Conservation (phyloP, 2,797 vertebrate species). For the Lithobates pipiens region DNA sequence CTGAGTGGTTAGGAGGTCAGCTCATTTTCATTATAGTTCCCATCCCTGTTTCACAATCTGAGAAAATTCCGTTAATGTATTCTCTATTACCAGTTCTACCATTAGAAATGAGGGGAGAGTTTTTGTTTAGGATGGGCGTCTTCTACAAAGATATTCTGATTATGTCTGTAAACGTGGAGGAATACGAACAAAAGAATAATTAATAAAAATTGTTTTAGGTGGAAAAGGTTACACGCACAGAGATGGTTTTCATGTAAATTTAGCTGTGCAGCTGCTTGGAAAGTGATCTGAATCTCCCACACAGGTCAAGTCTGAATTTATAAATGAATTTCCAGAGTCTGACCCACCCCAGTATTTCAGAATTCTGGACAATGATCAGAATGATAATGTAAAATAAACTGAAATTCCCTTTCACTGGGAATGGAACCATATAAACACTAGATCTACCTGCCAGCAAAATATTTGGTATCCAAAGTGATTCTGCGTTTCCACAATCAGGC, state of each 20-base stretch:
- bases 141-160: no score
- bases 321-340: not conserved
- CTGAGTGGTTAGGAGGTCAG: no score
- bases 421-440: not conserved
- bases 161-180: no score
- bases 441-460: not conserved
- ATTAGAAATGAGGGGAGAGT: no score
- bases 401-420: not conserved
- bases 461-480: not conserved
- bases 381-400: not conserved
- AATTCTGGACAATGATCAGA: not conserved
- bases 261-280: not conserved
- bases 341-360: not conserved
- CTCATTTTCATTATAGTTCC: no score
- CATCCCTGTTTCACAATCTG: no score
- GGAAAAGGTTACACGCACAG: not conserved
- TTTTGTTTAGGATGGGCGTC: no score
- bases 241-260: not conserved
- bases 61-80: no score
- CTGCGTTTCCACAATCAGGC: no score
- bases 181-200: not conserved
- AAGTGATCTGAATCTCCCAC: not conserved
- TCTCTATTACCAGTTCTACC: no score
- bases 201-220: not conserved
- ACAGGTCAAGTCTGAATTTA: not conserved